A percentile compares a stretch with the other conserved stretches of the same genome.
phyloP scores from a whole-genome alignment of 2,797 vertebrate genomes.

The Propithecus deckenii region DNA sequence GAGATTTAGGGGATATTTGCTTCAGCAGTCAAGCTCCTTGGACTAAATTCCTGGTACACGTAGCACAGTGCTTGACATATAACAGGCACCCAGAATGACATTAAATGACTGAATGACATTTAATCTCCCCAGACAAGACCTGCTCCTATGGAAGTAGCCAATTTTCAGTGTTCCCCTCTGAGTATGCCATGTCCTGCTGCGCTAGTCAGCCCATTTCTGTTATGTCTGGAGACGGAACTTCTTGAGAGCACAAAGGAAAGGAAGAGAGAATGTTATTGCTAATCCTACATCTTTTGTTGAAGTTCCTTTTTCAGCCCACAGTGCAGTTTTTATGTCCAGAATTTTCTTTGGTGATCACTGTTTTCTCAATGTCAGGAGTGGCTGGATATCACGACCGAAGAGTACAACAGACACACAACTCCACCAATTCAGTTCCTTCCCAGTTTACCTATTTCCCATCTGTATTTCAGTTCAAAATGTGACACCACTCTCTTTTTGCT shows the following conservation, averaged over 20 bases:
- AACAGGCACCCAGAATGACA: background rate
- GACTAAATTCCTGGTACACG: background rate
- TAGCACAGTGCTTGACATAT: background rate
- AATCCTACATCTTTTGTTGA: background rate
- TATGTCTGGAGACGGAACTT: background rate
- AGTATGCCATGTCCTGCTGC: too few relatives aligned
- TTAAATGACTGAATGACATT: too few relatives aligned
- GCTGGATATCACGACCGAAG: background rate
- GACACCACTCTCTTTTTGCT: fast-evolving
- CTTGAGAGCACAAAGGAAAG: background rate
- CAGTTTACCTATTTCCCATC: background rate
- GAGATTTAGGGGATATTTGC: background rate
- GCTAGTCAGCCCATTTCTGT: background rate
- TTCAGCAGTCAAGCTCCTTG: background rate
- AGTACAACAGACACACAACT: background rate
- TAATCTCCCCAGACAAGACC: background rate
- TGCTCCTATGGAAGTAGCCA: background rate
- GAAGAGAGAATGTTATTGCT: background rate
- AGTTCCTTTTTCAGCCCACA: background rate
- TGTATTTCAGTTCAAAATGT: background rate
- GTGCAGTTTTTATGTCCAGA: background rate
- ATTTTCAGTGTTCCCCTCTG: background rate
- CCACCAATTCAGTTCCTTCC: background rate
- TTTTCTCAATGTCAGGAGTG: background rate
- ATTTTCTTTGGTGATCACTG: background rate